A percentile compares a stretch with the other conserved stretches of the same genome.
These are phyloP conservation scores for Sycophaga agraensis DNA, from an alignment of 1,140 invertebrate genomes.

Conservation along the genomic window DNA sequence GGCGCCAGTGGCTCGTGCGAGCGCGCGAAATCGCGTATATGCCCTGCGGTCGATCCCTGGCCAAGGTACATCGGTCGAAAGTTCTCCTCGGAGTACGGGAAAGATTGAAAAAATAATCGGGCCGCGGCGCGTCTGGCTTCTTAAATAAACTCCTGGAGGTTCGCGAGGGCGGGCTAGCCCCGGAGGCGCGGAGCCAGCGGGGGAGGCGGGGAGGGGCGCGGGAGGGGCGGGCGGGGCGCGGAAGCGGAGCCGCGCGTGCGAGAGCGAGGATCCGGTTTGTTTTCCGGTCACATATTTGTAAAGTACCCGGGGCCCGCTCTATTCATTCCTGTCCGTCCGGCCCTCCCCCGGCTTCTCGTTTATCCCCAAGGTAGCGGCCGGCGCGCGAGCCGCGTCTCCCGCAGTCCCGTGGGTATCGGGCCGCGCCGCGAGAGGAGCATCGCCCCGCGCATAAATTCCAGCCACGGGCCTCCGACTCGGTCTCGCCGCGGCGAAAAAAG, in stretches of 20 bases:
- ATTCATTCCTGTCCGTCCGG: slow-evolving; percentile 46
- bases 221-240: not conserved
- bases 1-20: too few relatives aligned
- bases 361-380: not conserved
- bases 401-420: too few relatives aligned
- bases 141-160: too few relatives aligned
- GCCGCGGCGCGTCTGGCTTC: not conserved
- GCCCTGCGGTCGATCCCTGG: too few relatives aligned
- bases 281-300: slow-evolving; percentile 54
- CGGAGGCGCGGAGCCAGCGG: not conserved
- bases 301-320: slow-evolving; percentile 46
- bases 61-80: too few relatives aligned
- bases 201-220: not conserved
- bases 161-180: not conserved
- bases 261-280: slow-evolving; percentile 36
- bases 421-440: slow-evolving; percentile 12
- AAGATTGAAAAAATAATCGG: not conserved
- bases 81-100: not conserved
- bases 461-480: slow-evolving; percentile 32
- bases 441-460: slow-evolving; percentile 44
- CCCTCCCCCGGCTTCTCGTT: not conserved
- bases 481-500: slow-evolving; percentile 6
- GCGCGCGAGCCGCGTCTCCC: not conserved
- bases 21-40: too few relatives aligned
- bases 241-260: not conserved